A percentile compares a stretch with the other conserved stretches of the same genome.
phyloP scores from a whole-genome alignment of 2,797 vertebrate genomes.

The Sebastes umbrosus region DNA sequence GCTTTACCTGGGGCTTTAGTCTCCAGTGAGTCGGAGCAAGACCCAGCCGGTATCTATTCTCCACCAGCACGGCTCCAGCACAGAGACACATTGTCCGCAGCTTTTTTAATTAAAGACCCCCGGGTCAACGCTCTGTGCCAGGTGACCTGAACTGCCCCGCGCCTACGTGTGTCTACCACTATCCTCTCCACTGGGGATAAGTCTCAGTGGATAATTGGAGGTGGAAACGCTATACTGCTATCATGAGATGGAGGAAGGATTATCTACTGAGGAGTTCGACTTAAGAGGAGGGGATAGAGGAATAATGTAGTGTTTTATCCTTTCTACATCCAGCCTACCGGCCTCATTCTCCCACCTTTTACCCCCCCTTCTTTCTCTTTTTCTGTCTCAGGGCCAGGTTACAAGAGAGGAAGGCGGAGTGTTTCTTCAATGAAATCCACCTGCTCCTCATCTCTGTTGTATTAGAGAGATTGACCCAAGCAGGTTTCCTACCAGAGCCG shows the following conservation, averaged over 20 bases:
- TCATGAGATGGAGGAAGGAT: constrained; percentile 77
- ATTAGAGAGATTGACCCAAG: constrained; percentile 46
- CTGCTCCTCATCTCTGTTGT: constrained; percentile 38
- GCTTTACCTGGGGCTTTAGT: constrained; percentile 65
- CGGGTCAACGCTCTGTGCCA: constrained; percentile 72
- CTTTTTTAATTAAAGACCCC: constrained; percentile 84
- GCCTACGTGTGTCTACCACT: constrained; percentile 59
- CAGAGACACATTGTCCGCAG: constrained; percentile 82
- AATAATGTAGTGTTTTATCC: constrained; percentile 79
- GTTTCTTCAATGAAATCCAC: constrained; percentile 44
- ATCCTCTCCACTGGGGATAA: constrained; percentile 48
- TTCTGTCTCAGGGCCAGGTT: constrained; percentile 50
- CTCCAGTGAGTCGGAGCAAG: constrained; percentile 72
- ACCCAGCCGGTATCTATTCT: constrained; percentile 75
- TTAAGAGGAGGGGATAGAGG: constrained; percentile 53
- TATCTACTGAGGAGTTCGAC: constrained; percentile 63
- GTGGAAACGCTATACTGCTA: constrained; percentile 79
- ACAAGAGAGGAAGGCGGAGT: constrained; percentile 59
- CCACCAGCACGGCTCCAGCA: constrained; percentile 69
- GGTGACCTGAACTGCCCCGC: constrained; percentile 76
- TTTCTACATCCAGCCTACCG: constrained; percentile 42
- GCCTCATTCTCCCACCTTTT: constrained; percentile 32
- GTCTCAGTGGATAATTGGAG: constrained; percentile 77
- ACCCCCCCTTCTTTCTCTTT: constrained; percentile 4
- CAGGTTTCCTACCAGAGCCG: constrained; percentile 51